These are phyloP conservation scores for Aldrovandia affinis DNA, from an alignment of 2,797 vertebrate genomes.

Conservation along the genomic window DNA sequence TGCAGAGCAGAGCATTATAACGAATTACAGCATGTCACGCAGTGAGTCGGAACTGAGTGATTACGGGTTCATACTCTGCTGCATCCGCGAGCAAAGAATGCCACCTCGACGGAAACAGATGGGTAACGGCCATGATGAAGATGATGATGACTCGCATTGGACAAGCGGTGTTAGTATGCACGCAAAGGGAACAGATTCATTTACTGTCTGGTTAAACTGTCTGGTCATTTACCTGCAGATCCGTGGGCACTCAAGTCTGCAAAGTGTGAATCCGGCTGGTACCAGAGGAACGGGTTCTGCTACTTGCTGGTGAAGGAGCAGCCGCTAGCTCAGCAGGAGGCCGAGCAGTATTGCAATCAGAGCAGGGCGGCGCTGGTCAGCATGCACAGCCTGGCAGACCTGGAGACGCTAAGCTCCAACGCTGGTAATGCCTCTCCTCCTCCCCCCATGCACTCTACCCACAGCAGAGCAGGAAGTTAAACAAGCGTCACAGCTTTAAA, in stretches of 20 bases:
- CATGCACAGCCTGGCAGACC: slow-evolving; percentile 84
- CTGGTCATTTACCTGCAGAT: slow-evolving; percentile 64
- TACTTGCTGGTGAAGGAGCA: slow-evolving; percentile 72
- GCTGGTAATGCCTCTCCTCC: slow-evolving; percentile 65
- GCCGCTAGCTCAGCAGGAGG: slow-evolving; percentile 60
- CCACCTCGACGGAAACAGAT: not conserved
- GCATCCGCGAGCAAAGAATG: not conserved
- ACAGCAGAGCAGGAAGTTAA: not conserved
- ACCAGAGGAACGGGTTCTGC: slow-evolving; percentile 84
- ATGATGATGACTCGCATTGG: not conserved
- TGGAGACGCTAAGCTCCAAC: slow-evolving; percentile 81
- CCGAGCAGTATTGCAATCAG: slow-evolving; percentile 67
- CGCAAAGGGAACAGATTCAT: not conserved
- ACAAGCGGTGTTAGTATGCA: not conserved
- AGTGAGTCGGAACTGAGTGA: not conserved
- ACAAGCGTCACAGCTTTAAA: no score
- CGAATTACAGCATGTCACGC: not conserved
- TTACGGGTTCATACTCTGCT: not conserved
- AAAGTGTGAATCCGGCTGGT: slow-evolving; percentile 77
- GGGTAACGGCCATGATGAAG: no score
- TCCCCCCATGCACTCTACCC: not conserved
- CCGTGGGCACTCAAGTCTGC: slow-evolving; percentile 76
- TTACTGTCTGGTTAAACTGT: not conserved
- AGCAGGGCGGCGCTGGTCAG: slow-evolving; percentile 76
- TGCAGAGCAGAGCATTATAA: no score